A percentile compares a stretch with the other conserved stretches of the same genome.
Conservation (phyloP, 2,113 vertebrate genomes). For the Rhinopomastus cyanomelas region DNA sequence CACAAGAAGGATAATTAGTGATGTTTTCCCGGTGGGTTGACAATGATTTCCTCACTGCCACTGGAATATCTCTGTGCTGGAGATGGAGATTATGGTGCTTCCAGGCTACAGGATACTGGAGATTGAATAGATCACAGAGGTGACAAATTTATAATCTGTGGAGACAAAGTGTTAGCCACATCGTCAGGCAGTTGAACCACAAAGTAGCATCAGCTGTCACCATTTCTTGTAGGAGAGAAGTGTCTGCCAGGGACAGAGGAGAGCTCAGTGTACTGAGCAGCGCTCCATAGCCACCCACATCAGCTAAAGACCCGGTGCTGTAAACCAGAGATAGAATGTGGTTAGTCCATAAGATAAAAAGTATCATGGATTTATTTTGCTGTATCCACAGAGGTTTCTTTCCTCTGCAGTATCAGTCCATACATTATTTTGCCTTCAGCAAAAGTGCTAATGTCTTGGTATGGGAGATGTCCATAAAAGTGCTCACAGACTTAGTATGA, state of each 20-base stretch:
- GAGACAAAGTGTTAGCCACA: conserved; percentile 32
- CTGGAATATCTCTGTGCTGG: background rate
- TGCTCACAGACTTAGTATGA: conserved; percentile 19
- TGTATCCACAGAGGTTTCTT: background rate
- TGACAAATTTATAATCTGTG: conserved; percentile 39
- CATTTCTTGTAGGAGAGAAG: background rate
- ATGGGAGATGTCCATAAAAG: conserved; percentile 12
- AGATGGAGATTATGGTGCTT: background rate
- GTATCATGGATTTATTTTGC: background rate
- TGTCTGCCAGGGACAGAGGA: background rate
- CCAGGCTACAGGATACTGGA: background rate
- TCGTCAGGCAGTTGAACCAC: conserved; percentile 36
- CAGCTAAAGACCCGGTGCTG: background rate
- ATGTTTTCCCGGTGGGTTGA: background rate
- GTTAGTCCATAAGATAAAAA: background rate
- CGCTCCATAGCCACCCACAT: background rate
- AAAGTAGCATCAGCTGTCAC: conserved; percentile 27
- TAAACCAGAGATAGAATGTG: background rate
- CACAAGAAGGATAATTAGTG: background rate
- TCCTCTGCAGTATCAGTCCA: background rate
- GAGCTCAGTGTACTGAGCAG: background rate
- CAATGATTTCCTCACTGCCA: background rate
- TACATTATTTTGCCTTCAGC: conserved; percentile 17
- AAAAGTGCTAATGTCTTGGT: conserved; percentile 3
- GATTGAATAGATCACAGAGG: background rate